phyloP scores from a whole-genome alignment of 2,113 vertebrate genomes.

The Caloenas nicobarica region DNA sequence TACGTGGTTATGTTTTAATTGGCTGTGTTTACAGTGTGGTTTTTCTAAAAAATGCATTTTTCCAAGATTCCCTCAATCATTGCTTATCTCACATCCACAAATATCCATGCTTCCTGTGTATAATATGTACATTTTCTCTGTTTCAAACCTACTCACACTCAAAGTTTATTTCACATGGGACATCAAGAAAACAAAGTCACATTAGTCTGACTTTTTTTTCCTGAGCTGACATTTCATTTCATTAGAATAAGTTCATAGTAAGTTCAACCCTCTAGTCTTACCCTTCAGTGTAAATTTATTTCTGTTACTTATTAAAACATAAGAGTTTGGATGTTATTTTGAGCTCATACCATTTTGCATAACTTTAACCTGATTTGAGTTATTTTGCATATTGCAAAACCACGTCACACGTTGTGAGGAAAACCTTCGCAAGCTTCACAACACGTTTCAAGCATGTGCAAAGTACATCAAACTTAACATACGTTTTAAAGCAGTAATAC shows the following conservation, averaged over 20 bases:
- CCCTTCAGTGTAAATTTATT: constrained; percentile 8
- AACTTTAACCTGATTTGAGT: not conserved
- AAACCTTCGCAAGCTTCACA: not conserved
- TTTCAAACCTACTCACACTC: constrained; percentile 57
- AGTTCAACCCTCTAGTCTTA: constrained; percentile 57
- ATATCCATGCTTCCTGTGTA: constrained; percentile 67
- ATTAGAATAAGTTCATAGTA: constrained; percentile 64
- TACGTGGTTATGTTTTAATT: constrained; percentile 56
- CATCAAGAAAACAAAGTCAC: constrained; percentile 60
- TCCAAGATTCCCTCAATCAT: constrained; percentile 42
- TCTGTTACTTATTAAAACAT: constrained; percentile 40
- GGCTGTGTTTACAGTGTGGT: constrained; percentile 38
- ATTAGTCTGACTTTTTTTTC: constrained; percentile 32
- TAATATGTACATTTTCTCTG: constrained; percentile 59
- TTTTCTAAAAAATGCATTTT: constrained; percentile 56
- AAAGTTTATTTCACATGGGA: constrained; percentile 71
- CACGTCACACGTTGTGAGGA: not conserved
- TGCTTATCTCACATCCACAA: constrained; percentile 65
- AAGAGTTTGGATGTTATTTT: constrained; percentile 6
- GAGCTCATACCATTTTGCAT: not conserved
- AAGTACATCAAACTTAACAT: not conserved
- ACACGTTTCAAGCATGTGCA: not conserved
- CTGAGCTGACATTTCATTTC: constrained; percentile 43
- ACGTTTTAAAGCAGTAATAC: not conserved
- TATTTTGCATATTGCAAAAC: not conserved